Conservation (phyloP, 2,888 invertebrate species). For the Limenitis camilla region DNA sequence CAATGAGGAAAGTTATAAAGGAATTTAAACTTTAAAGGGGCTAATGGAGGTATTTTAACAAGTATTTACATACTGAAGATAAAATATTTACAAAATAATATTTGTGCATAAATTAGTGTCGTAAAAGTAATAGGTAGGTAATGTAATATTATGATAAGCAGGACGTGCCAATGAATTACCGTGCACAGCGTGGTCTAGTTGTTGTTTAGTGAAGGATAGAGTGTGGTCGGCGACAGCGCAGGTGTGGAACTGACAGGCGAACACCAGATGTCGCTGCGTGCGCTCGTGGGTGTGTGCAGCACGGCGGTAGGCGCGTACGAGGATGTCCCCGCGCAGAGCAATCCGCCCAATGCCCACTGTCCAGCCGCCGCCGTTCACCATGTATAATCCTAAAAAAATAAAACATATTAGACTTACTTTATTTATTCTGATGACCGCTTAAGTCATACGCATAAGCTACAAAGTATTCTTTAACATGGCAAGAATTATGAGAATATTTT, state of each 20-base stretch:
- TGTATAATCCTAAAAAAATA: conserved; percentile 77
- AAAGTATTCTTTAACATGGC: too few species aligned
- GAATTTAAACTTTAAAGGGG: too few species aligned
- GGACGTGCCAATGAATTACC: conserved; percentile 65
- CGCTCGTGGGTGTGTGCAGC: conserved; percentile 48
- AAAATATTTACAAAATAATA: neutral
- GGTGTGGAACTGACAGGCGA: conserved; percentile 94
- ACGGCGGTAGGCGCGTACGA: conserved; percentile 92
- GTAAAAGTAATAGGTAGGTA: neutral
- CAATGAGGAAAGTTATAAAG: too few species aligned
- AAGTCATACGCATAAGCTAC: too few species aligned
- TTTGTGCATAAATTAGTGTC: neutral
- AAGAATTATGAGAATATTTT: too few species aligned
- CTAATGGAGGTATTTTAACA: too few species aligned
- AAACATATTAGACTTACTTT: neutral
- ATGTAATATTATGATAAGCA: conserved; percentile 1
- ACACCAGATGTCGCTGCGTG: conserved; percentile 78
- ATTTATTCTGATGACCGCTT: too few species aligned
- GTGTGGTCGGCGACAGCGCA: conserved; percentile 91
- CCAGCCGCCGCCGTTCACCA: conserved; percentile 81
- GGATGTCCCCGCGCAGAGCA: conserved; percentile 89
- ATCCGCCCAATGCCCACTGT: conserved; percentile 75
- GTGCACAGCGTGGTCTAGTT: conserved; percentile 88
- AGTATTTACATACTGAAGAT: too few species aligned
- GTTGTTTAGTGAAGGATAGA: conserved; percentile 88